phyloP scores from a whole-genome alignment of 1,140 invertebrate species.

The Drosophila pectinifera region DNA sequence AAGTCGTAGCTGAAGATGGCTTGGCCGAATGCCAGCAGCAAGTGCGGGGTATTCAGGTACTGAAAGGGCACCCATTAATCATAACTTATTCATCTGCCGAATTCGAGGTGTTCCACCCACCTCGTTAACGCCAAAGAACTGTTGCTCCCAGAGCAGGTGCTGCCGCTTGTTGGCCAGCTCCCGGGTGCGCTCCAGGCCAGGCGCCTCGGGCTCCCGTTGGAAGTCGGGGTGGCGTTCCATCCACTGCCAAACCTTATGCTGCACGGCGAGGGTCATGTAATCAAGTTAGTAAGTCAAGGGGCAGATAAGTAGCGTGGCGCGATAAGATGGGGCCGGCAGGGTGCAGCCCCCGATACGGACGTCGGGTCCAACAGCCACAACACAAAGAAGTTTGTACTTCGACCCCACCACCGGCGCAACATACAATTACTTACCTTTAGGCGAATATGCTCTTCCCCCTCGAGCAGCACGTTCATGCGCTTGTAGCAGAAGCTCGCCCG shows the following conservation, averaged over 20 bases:
- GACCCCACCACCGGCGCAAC: slow-evolving; percentile 1
- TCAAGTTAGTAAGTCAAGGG: slow-evolving; percentile 32
- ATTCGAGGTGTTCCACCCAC: slow-evolving; percentile 78
- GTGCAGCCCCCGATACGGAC: slow-evolving; percentile 26
- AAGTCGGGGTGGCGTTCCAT: slow-evolving; percentile 93
- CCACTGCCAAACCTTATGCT: slow-evolving; percentile 91
- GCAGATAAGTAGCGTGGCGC: slow-evolving; percentile 10
- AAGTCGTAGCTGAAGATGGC: slow-evolving; percentile 90
- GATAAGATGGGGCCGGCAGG: slow-evolving; percentile 14
- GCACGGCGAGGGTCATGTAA: slow-evolving; percentile 22
- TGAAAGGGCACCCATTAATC: slow-evolving; percentile 72
- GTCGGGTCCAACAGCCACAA: neutral
- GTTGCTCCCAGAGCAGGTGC: slow-evolving; percentile 88
- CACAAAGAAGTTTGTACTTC: slow-evolving; percentile 55
- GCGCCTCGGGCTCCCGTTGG: slow-evolving; percentile 86
- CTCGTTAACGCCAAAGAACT: slow-evolving; percentile 88
- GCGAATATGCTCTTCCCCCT: slow-evolving; percentile 87
- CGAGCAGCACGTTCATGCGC: slow-evolving; percentile 90
- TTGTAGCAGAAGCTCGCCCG: slow-evolving; percentile 94
- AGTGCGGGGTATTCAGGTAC: slow-evolving; percentile 85
- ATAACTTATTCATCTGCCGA: neutral
- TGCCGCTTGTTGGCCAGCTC: slow-evolving; percentile 87
- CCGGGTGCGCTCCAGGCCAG: slow-evolving; percentile 88
- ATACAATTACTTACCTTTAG: slow-evolving; percentile 86
- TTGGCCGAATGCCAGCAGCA: slow-evolving; percentile 85